phyloP scores from a whole-genome alignment of 2,113 vertebrate species.

The Cochlearius cochlearius region DNA sequence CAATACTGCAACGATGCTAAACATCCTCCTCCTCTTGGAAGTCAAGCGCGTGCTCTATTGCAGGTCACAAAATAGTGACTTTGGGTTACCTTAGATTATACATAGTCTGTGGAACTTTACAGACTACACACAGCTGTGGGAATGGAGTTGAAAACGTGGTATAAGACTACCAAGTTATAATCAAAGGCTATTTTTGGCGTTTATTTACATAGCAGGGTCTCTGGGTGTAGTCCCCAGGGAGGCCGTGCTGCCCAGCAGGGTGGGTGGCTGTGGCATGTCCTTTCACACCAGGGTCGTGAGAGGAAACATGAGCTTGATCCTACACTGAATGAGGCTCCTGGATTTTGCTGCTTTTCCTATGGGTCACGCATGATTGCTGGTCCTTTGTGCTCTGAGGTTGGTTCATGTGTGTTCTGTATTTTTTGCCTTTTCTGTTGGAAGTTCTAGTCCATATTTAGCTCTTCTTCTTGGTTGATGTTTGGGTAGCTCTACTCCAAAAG shows the following conservation, averaged over 20 bases:
- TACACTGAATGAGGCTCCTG: not conserved
- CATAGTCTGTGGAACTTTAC: not conserved
- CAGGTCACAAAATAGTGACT: not conserved
- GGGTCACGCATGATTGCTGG: not conserved
- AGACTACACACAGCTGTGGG: not conserved
- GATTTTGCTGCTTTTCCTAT: not conserved
- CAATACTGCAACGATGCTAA: not conserved
- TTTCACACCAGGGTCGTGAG: not conserved
- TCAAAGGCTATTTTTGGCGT: not conserved
- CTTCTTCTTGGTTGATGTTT: not conserved
- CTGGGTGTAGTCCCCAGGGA: no score
- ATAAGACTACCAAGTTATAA: not conserved
- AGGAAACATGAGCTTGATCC: not conserved
- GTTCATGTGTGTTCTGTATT: not conserved
- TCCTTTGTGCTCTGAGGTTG: not conserved
- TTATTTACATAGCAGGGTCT: not conserved
- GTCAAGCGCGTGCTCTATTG: rapidly evolving
- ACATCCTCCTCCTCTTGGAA: no score
- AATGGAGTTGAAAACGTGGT: not conserved
- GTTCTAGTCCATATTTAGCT: not conserved
- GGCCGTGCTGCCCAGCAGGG: not conserved
- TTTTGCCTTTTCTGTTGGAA: not conserved
- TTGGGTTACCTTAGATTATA: not conserved
- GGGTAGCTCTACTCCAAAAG: not conserved
- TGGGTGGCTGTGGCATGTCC: not conserved